These are phyloP conservation scores for Lysandra bellargus DNA, from an alignment of 2,888 invertebrate species.

Conservation along the genomic window DNA sequence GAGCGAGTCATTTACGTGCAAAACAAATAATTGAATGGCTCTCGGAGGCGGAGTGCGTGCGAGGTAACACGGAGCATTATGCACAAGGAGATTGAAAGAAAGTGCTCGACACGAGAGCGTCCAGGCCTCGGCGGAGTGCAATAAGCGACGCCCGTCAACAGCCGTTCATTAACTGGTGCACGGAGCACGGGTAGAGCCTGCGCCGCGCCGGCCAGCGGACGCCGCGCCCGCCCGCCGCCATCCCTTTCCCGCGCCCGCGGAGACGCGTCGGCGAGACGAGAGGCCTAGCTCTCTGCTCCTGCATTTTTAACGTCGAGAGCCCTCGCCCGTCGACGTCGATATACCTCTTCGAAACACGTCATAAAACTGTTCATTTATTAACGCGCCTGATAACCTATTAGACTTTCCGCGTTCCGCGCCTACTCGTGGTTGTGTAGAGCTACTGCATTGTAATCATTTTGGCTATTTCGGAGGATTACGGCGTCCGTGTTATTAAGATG, in stretches of 20 bases:
- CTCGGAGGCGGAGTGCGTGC: conserved; percentile 62
- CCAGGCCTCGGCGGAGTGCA: conserved; percentile 70
- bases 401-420: background rate
- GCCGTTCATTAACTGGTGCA: conserved; percentile 73
- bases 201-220: conserved; percentile 18
- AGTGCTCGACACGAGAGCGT: conserved; percentile 73
- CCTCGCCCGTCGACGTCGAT: background rate
- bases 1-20: conserved; percentile 68
- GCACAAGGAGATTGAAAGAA: conserved; percentile 77
- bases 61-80: conserved; percentile 71
- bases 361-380: conserved; percentile 21
- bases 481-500: background rate
- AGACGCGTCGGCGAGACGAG: background rate
- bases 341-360: conserved; percentile 9
- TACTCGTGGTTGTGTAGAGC: background rate
- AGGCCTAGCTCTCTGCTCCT: background rate
- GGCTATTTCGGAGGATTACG: background rate
- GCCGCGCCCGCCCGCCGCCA: background rate
- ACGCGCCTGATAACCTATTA: background rate
- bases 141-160: conserved; percentile 72
- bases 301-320: conserved; percentile 19
- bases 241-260: background rate
- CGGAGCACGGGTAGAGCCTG: conserved; percentile 51
- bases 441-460: background rate
- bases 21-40: conserved; percentile 74